Evolutionary conservation across 92 coral and sea anemone genomes (phyloP), one percentile per base, ranked within the genome.

Genomic region (Scolanthus callimorphus): DNA sequence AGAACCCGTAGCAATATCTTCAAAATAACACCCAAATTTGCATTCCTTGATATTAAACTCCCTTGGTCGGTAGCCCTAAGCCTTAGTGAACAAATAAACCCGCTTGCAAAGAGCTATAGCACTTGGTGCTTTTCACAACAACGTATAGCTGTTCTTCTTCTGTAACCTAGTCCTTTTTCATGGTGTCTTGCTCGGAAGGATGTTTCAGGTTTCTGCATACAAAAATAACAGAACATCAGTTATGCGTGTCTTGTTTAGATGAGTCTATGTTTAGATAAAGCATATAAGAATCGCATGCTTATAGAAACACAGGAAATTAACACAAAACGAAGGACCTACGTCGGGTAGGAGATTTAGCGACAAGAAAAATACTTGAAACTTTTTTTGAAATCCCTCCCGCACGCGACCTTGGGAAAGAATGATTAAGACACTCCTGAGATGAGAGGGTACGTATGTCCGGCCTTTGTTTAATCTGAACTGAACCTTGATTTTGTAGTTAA

Each of bases 261-360:
- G 23, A 46, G 17, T 46, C 22, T 34, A 20, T 46, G 22, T 46
- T 46, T 19, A 20, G 52, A 46, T 46, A 9, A 46, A 46, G 52
- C 4, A 4, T 4, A 46, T 4, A 46, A 34, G 41, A 34, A 34
- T 34, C 15, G 15, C n/a, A 46, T 20, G 52, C 4, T 46, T 46
- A 46, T 46, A 20, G 52, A 46, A 46, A 21, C 22, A 46, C 52
- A 46, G 52, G 52, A 46, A 46, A 46, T 34, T 34, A 34, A 34
- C 41, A 34, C 6, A 34, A 6, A 15, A 34, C 15, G 15, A 34
- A 34, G 41, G 41, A 6, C 15, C 15, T 34, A 15, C 15, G 6
- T 34, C n/a, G n/a, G n/a, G n/a, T n/a, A n/a, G n/a, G n/a, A n/a
- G n/a, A n/a, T n/a, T n/a, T n/a, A n/a, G n/a, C n/a, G 41, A 6